Evolutionary conservation across 2,113 vertebrate species (phyloP).

Genomic region (Poicephalus gulielmi): DNA sequence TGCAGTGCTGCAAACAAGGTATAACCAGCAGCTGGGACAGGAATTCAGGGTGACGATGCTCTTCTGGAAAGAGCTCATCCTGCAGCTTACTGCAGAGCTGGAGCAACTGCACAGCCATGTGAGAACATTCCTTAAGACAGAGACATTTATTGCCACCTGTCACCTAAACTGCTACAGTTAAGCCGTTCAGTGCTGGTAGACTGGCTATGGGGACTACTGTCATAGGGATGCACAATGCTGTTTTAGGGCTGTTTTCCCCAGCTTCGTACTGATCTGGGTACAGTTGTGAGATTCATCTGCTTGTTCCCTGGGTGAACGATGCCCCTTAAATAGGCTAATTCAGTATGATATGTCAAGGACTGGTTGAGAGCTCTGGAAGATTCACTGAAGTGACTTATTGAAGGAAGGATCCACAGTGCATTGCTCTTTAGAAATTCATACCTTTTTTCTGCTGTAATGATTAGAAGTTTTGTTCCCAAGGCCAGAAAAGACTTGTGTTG

Average conservation of each 20-base stretch:
- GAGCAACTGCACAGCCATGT: accelerated
- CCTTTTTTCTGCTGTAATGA: background rate
- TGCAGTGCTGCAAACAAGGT: background rate
- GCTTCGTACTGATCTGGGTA: background rate
- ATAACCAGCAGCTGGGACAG: background rate
- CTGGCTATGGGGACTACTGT: background rate
- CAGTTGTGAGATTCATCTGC: background rate
- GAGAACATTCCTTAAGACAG: background rate
- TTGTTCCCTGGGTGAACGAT: background rate
- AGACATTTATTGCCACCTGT: background rate
- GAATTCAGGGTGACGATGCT: background rate
- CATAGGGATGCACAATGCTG: background rate
- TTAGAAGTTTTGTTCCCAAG: background rate
- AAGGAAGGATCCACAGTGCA: background rate
- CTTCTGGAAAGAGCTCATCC: background rate
- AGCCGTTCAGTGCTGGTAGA: background rate
- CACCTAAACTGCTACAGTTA: background rate
- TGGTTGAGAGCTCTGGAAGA: background rate
- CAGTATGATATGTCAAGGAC: background rate
- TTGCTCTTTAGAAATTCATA: background rate
- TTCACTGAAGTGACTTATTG: background rate
- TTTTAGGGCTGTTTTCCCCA: background rate
- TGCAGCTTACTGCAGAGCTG: background rate
- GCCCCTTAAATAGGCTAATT: background rate
- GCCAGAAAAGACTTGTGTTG: background rate